These are phyloP conservation scores for Spinus olivaceus DNA, from an alignment of 2,797 vertebrate genomes.

Conservation along the genomic window DNA sequence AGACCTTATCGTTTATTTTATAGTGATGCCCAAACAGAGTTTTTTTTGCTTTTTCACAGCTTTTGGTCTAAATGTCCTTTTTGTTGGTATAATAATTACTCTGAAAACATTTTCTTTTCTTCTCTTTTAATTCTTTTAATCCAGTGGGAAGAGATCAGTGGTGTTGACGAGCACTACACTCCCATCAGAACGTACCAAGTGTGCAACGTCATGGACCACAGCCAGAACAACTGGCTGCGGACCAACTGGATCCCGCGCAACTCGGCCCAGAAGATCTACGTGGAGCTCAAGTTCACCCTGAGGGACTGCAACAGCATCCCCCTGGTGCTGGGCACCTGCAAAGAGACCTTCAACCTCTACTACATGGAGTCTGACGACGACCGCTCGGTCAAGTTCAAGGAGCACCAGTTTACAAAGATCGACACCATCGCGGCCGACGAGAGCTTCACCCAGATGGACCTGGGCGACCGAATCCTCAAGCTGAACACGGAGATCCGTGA, in stretches of 20 bases:
- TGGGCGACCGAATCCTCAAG: conserved; percentile 96
- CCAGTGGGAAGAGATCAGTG: conserved; percentile 99
- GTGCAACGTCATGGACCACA: conserved; percentile 98
- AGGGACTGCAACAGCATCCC: conserved; percentile 98
- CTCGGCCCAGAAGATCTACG: conserved; percentile 95
- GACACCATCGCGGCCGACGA: conserved; percentile 98
- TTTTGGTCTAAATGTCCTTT: background rate
- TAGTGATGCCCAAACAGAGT: background rate
- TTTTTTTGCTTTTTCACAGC: background rate
- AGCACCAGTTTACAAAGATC: conserved; percentile 94
- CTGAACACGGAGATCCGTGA: conserved; percentile 97
- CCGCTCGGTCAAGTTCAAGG: conserved; percentile 89
- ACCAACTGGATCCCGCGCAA: conserved; percentile 97
- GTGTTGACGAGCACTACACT: conserved; percentile 96
- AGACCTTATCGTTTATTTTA: background rate
- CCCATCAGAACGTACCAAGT: conserved; percentile 98
- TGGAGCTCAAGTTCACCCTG: conserved; percentile 97
- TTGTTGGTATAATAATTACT: background rate
- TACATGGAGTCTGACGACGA: conserved; percentile 95
- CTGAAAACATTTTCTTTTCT: background rate
- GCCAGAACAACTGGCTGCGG: conserved; percentile 98
- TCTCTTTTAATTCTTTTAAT: background rate
- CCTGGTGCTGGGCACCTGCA: conserved; percentile 93
- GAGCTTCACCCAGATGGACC: conserved; percentile 98
- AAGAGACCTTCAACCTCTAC: conserved; percentile 97